Percentiles rank a stretch among this genome's conserved stretches.
Conservation (phyloP, 2,113 vertebrate genomes). For the Pseudorasbora parva region DNA sequence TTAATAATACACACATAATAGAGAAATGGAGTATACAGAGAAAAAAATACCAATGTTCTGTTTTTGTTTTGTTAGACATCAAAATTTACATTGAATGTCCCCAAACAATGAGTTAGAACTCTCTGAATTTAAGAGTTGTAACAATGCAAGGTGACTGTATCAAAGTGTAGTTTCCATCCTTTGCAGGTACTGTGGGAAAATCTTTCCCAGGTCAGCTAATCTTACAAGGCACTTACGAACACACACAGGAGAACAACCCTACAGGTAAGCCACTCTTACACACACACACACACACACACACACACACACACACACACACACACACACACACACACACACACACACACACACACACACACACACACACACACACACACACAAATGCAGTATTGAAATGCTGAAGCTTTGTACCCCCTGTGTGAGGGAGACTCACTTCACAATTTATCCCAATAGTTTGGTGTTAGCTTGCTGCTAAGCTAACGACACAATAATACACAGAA, state of each 20-base stretch:
- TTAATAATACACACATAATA: background rate
- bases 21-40: background rate
- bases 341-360: background rate
- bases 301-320: conserved; percentile 6
- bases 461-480: background rate
- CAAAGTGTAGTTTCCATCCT: conserved; percentile 22
- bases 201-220: conserved; percentile 97
- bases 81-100: background rate
- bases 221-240: conserved; percentile 98
- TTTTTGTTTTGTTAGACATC: background rate
- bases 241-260: conserved; percentile 97
- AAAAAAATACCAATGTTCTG: background rate
- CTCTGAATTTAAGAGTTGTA: background rate
- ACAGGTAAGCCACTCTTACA: conserved; percentile 83
- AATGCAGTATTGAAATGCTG: background rate
- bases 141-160: conserved; percentile 2
- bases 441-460: background rate
- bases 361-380: conserved; percentile 24
- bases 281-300: background rate
- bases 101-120: background rate
- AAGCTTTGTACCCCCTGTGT: background rate
- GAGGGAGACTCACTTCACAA: background rate
- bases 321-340: background rate
- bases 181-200: conserved; percentile 97
- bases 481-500: background rate